Evolutionary conservation across 2,797 vertebrate genomes (phyloP), one percentile per base, ranked within the genome.

Genomic region (Balearica regulorum): DNA sequence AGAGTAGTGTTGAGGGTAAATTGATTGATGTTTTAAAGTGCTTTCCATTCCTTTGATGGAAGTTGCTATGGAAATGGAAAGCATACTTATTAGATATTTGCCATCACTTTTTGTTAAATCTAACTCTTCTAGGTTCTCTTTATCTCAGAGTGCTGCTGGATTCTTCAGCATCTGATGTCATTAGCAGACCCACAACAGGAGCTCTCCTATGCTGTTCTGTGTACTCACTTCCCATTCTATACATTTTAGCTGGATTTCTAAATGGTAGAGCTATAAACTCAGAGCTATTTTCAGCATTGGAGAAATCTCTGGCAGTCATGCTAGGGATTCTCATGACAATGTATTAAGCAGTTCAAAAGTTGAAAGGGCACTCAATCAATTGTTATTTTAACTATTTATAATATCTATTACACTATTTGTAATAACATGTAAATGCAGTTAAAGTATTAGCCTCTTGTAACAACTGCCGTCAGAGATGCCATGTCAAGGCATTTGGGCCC

Each of bases 1-100:
- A 84, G 7, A 21, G 58, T 81, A 84, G 70, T 92, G 87, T 94
- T 94, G 94, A 93, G 66, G 66, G 62, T 89, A 95, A 96, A 93
- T 55, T 96, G 93, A 95, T 79, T 95, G 95, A 95, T 93, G 83
- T 91, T 90, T 93, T 96, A 81, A 96, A 96, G 90, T 69, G 54
- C 70, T 93, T 94, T 94, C 66, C 1, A 3, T 81, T 91, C 77
- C 90, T 94, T 91, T 83, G 80, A 90, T 95, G 60, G 58, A 84
- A 87, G 87, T 96, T 96, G 70, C 95, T 84, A 94, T 96, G 94
- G 96, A 92, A 95, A 96, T 57, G 43, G 83, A 95, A 94, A 89
- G 94, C 77, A 77, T 55, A 84, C 88, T 94, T 96, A 90, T 82
- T 87, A 88, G 85, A 55, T 91, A 86, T 87, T 96, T 95, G 70